Conservation (phyloP, 2,888 invertebrate genomes). For the Andricus curvator region DNA sequence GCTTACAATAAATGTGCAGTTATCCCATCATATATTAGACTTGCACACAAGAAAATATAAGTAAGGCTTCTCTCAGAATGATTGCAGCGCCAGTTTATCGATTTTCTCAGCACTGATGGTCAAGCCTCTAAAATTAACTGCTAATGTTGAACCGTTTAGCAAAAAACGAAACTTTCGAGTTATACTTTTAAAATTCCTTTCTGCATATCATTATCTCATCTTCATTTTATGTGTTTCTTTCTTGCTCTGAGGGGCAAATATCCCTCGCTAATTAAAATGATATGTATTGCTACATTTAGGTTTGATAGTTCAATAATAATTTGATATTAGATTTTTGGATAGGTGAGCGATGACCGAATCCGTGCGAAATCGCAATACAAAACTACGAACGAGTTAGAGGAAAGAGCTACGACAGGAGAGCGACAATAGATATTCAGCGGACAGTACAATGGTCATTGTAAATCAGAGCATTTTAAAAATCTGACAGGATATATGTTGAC, state of each 20-base stretch:
- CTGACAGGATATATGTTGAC: conserved; percentile 75
- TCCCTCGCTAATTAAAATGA: not conserved
- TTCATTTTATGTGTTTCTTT: not conserved
- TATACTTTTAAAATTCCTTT: conserved; percentile 2
- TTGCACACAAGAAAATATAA: conserved; percentile 4
- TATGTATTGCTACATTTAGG: not conserved
- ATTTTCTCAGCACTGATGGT: conserved; percentile 13
- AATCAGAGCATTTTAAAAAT: conserved; percentile 76
- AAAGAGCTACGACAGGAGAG: conserved; percentile 52
- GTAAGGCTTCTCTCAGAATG: conserved; percentile 16
- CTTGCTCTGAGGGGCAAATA: not conserved
- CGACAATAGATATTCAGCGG: conserved; percentile 72
- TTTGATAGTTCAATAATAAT: not conserved
- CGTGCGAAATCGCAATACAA: conserved; percentile 47
- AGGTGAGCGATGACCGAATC: conserved; percentile 12
- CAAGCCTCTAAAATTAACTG: conserved; percentile 25
- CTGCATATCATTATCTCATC: not conserved
- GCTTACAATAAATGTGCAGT: conserved; percentile 35
- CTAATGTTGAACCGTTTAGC: not conserved
- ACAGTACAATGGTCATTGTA: conserved; percentile 75
- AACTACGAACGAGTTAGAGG: conserved; percentile 41
- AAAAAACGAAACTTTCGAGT: conserved; percentile 5
- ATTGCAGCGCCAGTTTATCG: conserved; percentile 23
- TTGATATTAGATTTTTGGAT: not conserved
- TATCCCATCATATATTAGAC: conserved; percentile 28